Evolutionary conservation across 2,113 vertebrate species (phyloP).

Genomic region (Dipodomys stephensi): DNA sequence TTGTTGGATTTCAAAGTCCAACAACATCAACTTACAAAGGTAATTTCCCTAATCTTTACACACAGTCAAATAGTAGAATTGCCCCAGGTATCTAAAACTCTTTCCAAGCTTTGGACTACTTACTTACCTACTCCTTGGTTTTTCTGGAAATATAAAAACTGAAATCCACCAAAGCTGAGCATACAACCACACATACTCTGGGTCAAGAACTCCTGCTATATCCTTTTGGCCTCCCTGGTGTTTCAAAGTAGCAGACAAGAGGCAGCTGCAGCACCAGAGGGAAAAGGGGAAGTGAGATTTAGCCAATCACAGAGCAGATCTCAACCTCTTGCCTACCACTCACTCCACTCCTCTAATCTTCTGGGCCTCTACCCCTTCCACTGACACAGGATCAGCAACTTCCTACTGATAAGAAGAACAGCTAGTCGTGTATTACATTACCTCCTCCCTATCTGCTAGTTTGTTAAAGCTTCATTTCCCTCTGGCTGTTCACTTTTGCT

Average conservation of each 20-base stretch:
- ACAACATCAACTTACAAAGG: constrained; percentile 40
- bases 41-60: constrained; percentile 38
- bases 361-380: background rate
- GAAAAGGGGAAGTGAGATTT: background rate
- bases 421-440: background rate
- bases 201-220: background rate
- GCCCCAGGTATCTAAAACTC: background rate
- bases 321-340: constrained; percentile 15
- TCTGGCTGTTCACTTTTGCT: constrained; percentile 31
- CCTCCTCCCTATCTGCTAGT: background rate
- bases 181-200: background rate
- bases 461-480: constrained; percentile 5
- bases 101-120: constrained; percentile 16
- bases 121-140: background rate
- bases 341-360: background rate
- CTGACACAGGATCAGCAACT: background rate
- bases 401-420: background rate
- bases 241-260: background rate
- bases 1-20: background rate
- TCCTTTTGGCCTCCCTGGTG: constrained; percentile 1
- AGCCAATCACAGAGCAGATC: constrained; percentile 6
- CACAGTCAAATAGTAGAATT: background rate
- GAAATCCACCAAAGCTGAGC: constrained; percentile 19
- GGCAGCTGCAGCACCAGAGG: background rate
- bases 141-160: constrained; percentile 23